A percentile compares a stretch with the other conserved stretches of the same genome.
phyloP scores from a whole-genome alignment of 2,113 vertebrate genomes.

The Tupaia tana region DNA sequence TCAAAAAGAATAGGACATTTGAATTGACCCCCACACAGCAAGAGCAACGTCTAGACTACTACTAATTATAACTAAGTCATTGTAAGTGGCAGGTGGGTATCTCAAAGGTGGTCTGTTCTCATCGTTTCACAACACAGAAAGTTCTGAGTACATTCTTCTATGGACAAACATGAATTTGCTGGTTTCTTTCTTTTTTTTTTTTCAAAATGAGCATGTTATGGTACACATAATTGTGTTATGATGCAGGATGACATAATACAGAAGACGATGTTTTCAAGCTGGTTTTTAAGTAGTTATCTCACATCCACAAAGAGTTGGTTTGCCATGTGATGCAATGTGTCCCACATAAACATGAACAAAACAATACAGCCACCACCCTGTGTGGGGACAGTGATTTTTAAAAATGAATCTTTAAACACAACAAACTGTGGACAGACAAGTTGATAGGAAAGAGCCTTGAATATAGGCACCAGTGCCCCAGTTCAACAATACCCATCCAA shows the following conservation, averaged over 20 bases:
- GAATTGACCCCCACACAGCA: conserved; percentile 81
- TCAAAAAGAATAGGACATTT: conserved; percentile 79
- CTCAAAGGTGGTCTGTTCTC: conserved; percentile 83
- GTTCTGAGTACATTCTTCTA: conserved; percentile 73
- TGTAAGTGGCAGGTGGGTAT: conserved; percentile 82
- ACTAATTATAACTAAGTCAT: conserved; percentile 82
- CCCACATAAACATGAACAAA: conserved; percentile 70
- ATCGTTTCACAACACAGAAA: conserved; percentile 78
- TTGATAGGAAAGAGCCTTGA: conserved; percentile 82
- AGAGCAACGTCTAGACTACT: conserved; percentile 85
- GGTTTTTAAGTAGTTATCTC: conserved; percentile 75
- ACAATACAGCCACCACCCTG: conserved; percentile 58
- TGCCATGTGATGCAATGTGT: conserved; percentile 58
- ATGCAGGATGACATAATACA: conserved; percentile 69
- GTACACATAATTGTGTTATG: conserved; percentile 75
- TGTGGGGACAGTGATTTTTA: conserved; percentile 12
- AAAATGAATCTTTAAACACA: conserved; percentile 71
- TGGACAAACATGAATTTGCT: conserved; percentile 73
- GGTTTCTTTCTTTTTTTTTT: conserved; percentile 62
- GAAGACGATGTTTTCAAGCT: conserved; percentile 80
- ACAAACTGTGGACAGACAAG: conserved; percentile 75
- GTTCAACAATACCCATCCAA: conserved; percentile 64
- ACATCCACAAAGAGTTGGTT: conserved; percentile 61
- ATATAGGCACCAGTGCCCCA: conserved; percentile 65
- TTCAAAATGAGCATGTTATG: conserved; percentile 70